These are phyloP conservation scores for Aphidius colemani DNA, from an alignment of 2,888 invertebrate genomes.

Conservation along the genomic window DNA sequence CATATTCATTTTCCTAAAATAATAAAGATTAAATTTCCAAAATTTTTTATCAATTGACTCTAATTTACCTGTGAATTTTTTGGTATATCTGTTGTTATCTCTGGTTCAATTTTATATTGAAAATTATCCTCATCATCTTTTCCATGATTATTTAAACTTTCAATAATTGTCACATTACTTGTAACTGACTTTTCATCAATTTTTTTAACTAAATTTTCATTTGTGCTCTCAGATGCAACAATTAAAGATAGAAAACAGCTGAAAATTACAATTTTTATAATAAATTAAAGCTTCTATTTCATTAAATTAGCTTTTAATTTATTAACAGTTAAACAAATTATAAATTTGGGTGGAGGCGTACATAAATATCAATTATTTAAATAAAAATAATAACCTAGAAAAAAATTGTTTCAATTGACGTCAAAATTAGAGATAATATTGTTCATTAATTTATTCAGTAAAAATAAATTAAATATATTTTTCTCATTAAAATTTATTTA, in stretches of 20 bases:
- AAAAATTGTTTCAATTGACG: not conserved
- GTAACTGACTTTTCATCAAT: constrained; percentile 34
- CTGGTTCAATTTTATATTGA: constrained; percentile 21
- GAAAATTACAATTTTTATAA: constrained; percentile 43
- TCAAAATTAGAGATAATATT: constrained; percentile 21
- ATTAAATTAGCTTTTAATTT: not conserved
- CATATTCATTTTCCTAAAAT: constrained; percentile 18
- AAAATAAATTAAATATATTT: not conserved
- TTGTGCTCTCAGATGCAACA: constrained; percentile 64
- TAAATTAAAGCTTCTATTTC: not conserved
- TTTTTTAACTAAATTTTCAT: constrained; percentile 28
- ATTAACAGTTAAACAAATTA: not conserved
- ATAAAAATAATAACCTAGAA: not conserved
- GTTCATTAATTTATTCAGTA: not conserved
- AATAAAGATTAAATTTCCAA: not conserved
- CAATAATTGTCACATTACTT: constrained; percentile 42
- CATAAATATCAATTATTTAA: not conserved
- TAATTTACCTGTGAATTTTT: constrained; percentile 34
- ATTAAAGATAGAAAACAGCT: constrained; percentile 67
- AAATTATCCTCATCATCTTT: constrained; percentile 15
- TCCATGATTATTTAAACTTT: constrained; percentile 20
- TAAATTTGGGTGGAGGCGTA: not conserved
- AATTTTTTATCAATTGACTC: not conserved
- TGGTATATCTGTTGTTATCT: constrained; percentile 32
- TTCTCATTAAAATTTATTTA: constrained; percentile 25